Percentiles rank a stretch among this genome's conserved stretches.
Evolutionary conservation across 2,113 vertebrate species (phyloP).

Genomic region (Tapirus terrestris): DNA sequence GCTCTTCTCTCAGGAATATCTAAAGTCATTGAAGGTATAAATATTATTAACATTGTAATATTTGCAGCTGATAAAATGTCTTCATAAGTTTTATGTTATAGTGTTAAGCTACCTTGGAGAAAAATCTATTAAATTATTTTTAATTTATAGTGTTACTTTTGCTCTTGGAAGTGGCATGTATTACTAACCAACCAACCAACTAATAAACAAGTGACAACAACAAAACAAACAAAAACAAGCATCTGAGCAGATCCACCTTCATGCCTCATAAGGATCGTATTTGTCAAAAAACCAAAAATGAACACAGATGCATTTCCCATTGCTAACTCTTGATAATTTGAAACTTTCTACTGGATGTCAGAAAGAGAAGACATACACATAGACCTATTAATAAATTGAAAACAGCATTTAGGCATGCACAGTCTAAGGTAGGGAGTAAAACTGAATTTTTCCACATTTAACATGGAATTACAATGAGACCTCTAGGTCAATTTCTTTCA

Average conservation of each 20-base stretch:
- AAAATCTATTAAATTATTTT: constrained; percentile 43
- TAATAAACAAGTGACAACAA: background rate
- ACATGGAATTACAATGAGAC: constrained; percentile 16
- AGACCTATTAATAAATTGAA: background rate
- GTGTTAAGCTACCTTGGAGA: background rate
- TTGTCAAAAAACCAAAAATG: background rate
- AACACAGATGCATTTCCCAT: background rate
- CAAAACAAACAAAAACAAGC: background rate
- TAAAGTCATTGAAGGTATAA: background rate
- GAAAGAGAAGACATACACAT: background rate
- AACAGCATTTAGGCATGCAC: background rate
- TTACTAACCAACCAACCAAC: background rate
- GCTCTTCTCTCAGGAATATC: background rate
- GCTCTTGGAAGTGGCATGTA: background rate
- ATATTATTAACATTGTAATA: constrained; percentile 17
- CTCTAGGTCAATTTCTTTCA: background rate
- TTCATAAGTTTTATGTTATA: background rate
- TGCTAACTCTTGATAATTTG: background rate
- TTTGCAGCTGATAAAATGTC: background rate
- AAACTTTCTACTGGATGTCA: background rate
- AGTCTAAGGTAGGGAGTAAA: background rate
- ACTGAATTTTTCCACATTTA: constrained; percentile 11
- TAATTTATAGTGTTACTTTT: background rate
- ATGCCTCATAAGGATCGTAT: background rate
- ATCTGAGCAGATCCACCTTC: background rate